These are phyloP conservation scores for Nebria salina DNA, from an alignment of 2,888 invertebrate species.

Conservation along the genomic window DNA sequence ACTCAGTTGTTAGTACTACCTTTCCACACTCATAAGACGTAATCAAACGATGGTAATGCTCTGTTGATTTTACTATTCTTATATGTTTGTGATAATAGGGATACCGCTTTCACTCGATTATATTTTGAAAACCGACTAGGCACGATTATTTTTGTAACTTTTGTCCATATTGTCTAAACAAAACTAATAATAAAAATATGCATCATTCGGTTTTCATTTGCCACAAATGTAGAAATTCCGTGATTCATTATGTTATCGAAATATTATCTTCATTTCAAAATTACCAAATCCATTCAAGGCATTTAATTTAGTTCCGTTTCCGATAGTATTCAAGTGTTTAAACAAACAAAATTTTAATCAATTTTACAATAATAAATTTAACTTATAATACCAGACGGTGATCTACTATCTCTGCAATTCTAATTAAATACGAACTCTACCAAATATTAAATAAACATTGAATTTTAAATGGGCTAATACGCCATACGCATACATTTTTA, in stretches of 20 bases:
- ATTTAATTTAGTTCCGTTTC: background rate
- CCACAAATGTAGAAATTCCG: background rate
- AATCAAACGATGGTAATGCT: slow-evolving; percentile 39
- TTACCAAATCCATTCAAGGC: background rate
- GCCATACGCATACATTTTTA: too few species aligned
- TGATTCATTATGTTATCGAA: background rate
- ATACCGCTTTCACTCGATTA: slow-evolving; percentile 31
- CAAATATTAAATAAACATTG: too few species aligned
- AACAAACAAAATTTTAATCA: background rate
- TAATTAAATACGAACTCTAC: too few species aligned
- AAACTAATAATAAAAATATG: background rate
- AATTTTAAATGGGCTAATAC: too few species aligned
- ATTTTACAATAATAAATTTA: background rate
- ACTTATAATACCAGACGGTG: too few species aligned
- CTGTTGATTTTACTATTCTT: slow-evolving; percentile 41
- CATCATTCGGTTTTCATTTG: background rate
- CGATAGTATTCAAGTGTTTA: background rate
- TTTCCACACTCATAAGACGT: slow-evolving; percentile 29
- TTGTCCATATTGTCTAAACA: background rate
- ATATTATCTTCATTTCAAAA: background rate
- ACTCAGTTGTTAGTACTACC: background rate
- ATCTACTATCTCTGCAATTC: too few species aligned
- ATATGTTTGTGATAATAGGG: slow-evolving; percentile 31
- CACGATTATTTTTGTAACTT: slow-evolving; percentile 4
- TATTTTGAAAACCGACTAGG: slow-evolving; percentile 24